Evolutionary conservation across 2,113 vertebrate species (phyloP).

Genomic region (Gallinago undulata): DNA sequence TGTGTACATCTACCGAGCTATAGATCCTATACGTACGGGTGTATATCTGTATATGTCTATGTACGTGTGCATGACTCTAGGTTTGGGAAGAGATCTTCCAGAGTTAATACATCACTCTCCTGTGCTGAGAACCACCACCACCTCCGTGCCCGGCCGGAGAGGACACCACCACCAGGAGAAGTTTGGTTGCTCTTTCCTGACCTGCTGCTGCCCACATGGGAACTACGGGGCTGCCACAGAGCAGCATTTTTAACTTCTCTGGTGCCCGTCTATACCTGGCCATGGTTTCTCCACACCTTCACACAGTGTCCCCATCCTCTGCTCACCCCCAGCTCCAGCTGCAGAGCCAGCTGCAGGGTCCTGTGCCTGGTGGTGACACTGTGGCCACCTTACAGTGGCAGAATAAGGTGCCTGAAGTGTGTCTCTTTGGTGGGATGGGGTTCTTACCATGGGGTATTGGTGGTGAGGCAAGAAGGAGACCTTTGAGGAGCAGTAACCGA

Average conservation of each 20-base stretch:
- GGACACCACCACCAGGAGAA: neutral
- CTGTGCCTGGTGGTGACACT: neutral
- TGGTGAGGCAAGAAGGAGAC: neutral
- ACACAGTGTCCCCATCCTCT: rapidly evolving
- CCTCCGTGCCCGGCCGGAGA: neutral
- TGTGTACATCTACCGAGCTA: rapidly evolving
- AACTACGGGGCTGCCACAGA: neutral
- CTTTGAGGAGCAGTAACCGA: neutral
- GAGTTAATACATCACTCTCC: neutral
- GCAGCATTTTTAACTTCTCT: rapidly evolving
- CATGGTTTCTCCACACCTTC: rapidly evolving
- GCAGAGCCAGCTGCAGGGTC: neutral
- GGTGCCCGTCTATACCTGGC: neutral
- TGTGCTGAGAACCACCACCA: neutral
- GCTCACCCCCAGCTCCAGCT: neutral
- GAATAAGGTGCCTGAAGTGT: neutral
- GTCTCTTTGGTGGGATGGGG: neutral
- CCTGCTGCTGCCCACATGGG: neutral
- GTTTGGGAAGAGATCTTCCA: neutral
- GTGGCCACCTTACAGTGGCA: rapidly evolving
- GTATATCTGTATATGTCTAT: too few species aligned
- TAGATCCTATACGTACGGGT: neutral
- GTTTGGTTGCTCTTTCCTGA: neutral
- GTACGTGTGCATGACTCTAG: rapidly evolving
- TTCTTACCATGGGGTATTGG: rapidly evolving